Evolutionary conservation across 2,113 vertebrate species (phyloP).

Genomic region (Stictonetta naevosa): DNA sequence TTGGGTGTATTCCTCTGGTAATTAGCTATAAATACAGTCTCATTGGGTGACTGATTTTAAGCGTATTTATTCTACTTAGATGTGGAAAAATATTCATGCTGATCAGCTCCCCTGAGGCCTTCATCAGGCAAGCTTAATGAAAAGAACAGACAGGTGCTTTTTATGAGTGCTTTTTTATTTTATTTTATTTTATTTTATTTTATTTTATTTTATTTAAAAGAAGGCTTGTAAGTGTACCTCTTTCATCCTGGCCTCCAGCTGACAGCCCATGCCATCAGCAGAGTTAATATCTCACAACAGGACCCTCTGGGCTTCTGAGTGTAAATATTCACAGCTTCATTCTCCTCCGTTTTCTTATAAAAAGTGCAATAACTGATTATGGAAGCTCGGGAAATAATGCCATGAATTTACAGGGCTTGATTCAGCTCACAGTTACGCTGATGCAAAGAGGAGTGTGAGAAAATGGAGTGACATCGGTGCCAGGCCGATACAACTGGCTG

Average conservation of each 20-base stretch:
- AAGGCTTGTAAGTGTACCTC: background rate
- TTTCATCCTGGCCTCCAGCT: background rate
- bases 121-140: constrained; percentile 68
- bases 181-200: background rate
- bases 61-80: constrained; percentile 63
- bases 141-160: constrained; percentile 60
- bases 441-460: background rate
- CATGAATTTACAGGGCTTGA: background rate
- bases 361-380: background rate
- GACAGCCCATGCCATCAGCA: background rate
- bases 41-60: constrained; percentile 60
- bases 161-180: background rate
- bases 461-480: background rate
- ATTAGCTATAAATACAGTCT: constrained; percentile 53
- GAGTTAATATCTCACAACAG: constrained; percentile 13
- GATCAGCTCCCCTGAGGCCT: constrained; percentile 34
- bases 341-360: background rate
- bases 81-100: background rate
- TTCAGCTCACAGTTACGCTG: background rate
- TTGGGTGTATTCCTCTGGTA: background rate
- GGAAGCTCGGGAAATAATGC: background rate
- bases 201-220: background rate
- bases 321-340: constrained; percentile 22
- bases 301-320: background rate
- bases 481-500: no score